Percentiles rank a stretch among this genome's conserved stretches.
These are phyloP conservation scores for Drosophila azteca DNA, from an alignment of 1,140 invertebrate genomes.

Conservation along the genomic window DNA sequence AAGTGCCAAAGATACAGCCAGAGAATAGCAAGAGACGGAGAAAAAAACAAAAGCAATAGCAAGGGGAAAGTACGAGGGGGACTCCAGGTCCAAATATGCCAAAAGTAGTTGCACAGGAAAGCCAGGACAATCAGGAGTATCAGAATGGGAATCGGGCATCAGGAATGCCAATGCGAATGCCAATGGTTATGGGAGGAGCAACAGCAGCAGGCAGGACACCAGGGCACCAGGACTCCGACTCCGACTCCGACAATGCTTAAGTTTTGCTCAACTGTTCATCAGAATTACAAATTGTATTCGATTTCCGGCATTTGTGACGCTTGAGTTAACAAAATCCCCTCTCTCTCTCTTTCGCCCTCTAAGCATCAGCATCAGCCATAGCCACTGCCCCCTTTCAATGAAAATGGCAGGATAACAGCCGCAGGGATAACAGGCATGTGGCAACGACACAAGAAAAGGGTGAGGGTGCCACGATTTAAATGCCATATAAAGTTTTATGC, in stretches of 20 bases:
- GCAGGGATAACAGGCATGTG: constrained; percentile 11
- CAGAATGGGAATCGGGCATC: constrained; percentile 47
- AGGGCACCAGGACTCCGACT: constrained; percentile 18
- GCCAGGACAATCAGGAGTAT: constrained; percentile 48
- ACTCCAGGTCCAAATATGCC: constrained; percentile 50
- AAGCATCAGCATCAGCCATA: constrained; percentile 54
- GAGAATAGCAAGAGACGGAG: not conserved
- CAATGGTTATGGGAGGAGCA: constrained; percentile 27
- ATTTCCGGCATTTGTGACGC: constrained; percentile 83
- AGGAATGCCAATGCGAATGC: constrained; percentile 34
- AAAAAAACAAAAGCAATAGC: constrained; percentile 40
- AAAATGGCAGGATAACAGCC: constrained; percentile 16
- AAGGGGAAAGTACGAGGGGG: constrained; percentile 18
- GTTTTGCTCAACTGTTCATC: constrained; percentile 78
- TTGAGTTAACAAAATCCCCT: constrained; percentile 69
- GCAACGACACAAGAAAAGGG: constrained; percentile 2
- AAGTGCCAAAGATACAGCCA: constrained; percentile 2
- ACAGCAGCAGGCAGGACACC: constrained; percentile 36
- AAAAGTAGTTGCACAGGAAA: constrained; percentile 56
- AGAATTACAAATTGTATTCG: constrained; percentile 83
- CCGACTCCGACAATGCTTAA: constrained; percentile 45
- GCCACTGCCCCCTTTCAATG: not conserved
- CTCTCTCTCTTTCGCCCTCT: too few relatives aligned
- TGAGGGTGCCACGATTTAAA: constrained; percentile 65
- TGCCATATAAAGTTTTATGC: constrained; percentile 80